Base-by-base conservation (phyloP, 2,888 invertebrate species). In the Ditylenchus weischeri region DNA sequence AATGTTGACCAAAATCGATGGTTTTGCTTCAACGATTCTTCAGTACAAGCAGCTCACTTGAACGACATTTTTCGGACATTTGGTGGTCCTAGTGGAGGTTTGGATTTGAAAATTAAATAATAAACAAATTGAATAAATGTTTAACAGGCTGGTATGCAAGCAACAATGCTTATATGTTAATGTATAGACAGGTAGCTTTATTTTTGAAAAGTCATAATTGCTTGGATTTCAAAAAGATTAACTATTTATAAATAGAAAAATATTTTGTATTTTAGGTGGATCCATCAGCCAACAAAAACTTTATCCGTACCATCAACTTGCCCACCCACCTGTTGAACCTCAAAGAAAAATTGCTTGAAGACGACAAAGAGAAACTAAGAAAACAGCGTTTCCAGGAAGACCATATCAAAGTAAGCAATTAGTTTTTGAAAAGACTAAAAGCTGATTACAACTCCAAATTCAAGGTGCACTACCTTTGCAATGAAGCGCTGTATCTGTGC, bases 21-120 rank as follows among this genome's bases (percentile, higher is more conserved):
- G 92, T 89, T 89, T 83, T 90, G 91, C 80, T 92, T 92, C 83
- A 92, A 92, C 84, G 92, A 92, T 84, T 90, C 91, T 79, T 88
- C 88, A 75, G 92, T 92, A 38, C 87, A 88, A 49, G 86, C 87
- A 15, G 81, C 79, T n/a, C 54, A 69, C 6, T 11, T 68, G 7
- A 90, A 90, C 75, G 91, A 92, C 78, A 90, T 92, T 67, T 87
- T 88, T 75, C 90, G 89, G 84, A 90, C 91, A 0, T 92, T 90
- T 83, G 92, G 92, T 11, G 90, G 90, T 43, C 88, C 88, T 43
- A 87, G 88, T 38, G 72, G 73, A 36, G 84, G 43, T 43, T 43
- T 10, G 11, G 2, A 13, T 43, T 10, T 15, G 3, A 43, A 43
- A 1, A 43, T 13, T 43, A 43, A 43, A 43, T 38, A 38, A 38